phyloP scores from a whole-genome alignment of 1,140 invertebrate species.

The Anoplolepis gracilipes region DNA sequence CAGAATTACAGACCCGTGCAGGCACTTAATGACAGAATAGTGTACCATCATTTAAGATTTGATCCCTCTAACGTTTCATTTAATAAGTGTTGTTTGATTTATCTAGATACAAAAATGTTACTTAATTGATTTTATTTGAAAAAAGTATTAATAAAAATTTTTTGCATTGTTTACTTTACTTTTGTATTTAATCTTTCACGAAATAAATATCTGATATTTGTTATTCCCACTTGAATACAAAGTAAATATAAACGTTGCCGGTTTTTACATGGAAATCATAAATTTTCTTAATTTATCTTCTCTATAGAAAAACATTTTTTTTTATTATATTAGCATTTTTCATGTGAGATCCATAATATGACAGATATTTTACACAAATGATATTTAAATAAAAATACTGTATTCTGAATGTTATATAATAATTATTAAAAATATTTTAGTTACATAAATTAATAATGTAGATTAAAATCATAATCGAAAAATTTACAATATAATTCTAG shows the following conservation, averaged over 20 bases:
- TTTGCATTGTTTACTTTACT: neutral
- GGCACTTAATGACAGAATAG: slow-evolving; percentile 62
- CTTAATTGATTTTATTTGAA: neutral
- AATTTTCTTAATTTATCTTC: slow-evolving; percentile 39
- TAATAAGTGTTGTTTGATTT: too few relatives aligned
- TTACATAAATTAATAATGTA: neutral
- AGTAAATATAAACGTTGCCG: neutral
- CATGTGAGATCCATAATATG: neutral
- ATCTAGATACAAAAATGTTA: neutral
- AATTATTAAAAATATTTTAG: neutral
- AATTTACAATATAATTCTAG: neutral
- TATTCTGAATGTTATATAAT: neutral
- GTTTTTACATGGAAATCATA: neutral
- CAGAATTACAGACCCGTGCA: slow-evolving; percentile 76
- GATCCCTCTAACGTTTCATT: too few relatives aligned
- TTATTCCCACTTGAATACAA: neutral
- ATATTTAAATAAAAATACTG: neutral
- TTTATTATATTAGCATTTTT: slow-evolving; percentile 2
- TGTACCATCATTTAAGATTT: slow-evolving; percentile 74
- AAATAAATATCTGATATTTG: neutral
- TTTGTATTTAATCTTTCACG: neutral
- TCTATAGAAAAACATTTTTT: neutral
- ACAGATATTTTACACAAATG: slow-evolving; percentile 22
- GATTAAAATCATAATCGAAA: neutral
- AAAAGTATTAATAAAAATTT: slow-evolving; percentile 6